phyloP scores from a whole-genome alignment of 2,113 vertebrate species.

The Corynorhinus townsendii region DNA sequence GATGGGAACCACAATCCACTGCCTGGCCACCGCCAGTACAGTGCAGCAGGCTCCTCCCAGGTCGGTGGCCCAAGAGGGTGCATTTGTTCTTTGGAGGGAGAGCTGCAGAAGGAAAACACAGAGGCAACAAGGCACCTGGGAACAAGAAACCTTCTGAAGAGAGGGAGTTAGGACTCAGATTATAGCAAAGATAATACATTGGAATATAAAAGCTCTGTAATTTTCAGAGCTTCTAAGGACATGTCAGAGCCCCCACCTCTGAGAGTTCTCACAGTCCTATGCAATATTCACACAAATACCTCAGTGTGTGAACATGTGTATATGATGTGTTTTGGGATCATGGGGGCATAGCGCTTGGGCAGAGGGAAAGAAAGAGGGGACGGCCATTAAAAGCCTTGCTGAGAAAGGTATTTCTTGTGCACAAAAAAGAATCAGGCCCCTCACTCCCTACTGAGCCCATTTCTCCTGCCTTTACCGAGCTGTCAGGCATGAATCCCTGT shows the following conservation, averaged over 20 bases:
- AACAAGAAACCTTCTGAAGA: not conserved
- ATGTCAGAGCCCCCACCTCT: constrained; percentile 27
- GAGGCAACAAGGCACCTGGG: not conserved
- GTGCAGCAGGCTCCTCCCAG: not conserved
- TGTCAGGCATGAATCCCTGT: constrained; percentile 88
- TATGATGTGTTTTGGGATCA: constrained; percentile 33
- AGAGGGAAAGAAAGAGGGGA: constrained; percentile 64
- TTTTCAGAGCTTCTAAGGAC: not conserved
- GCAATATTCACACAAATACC: constrained; percentile 1
- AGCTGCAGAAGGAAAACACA: not conserved
- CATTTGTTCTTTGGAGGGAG: not conserved
- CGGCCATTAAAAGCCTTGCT: constrained; percentile 75
- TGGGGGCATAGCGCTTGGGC: not conserved
- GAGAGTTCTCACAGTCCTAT: constrained; percentile 62
- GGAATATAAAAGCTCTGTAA: constrained; percentile 31
- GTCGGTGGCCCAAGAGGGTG: not conserved
- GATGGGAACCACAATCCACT: not conserved
- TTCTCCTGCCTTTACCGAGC: constrained; percentile 85
- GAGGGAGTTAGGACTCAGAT: not conserved
- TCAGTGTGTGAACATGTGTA: constrained; percentile 18
- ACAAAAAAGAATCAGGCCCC: constrained; percentile 81
- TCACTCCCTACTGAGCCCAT: constrained; percentile 86
- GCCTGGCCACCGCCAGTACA: not conserved
- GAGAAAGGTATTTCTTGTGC: constrained; percentile 85
- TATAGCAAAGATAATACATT: not conserved